Conservation (phyloP, 2,888 invertebrate species). For the Chymomyza procnemis region DNA sequence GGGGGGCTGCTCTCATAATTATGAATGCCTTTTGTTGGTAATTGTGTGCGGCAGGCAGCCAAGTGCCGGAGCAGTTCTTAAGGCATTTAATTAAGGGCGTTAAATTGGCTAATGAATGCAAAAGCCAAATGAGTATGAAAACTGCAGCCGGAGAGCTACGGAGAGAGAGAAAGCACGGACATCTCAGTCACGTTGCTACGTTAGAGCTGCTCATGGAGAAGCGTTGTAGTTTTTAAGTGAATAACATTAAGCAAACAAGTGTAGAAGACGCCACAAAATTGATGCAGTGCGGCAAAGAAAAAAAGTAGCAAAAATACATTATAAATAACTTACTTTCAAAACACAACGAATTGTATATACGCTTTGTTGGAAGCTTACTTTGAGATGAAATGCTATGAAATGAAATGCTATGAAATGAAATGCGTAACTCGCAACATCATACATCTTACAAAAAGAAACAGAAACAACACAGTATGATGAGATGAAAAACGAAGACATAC, state of each 20-base stretch:
- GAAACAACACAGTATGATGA: too few species aligned
- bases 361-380: too few species aligned
- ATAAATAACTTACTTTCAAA: neutral
- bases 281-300: conserved; percentile 37
- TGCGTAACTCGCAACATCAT: too few species aligned
- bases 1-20: conserved; percentile 37
- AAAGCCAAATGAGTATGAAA: conserved; percentile 20
- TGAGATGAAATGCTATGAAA: too few species aligned
- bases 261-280: conserved; percentile 26
- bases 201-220: conserved; percentile 34
- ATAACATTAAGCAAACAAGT: conserved; percentile 52
- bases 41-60: conserved; percentile 21
- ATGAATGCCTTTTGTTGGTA: conserved; percentile 38
- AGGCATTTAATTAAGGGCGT: conserved; percentile 61
- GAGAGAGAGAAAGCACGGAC: conserved; percentile 4
- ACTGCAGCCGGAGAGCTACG: conserved; percentile 13
- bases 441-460: too few species aligned
- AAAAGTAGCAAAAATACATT: conserved; percentile 19
- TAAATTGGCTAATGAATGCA: conserved; percentile 57
- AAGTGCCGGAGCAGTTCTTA: neutral
- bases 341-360: too few species aligned
- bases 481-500: too few species aligned
- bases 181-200: conserved; percentile 19
- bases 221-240: conserved; percentile 51
- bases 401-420: too few species aligned